phyloP scores from a whole-genome alignment of 1,140 invertebrate species.

The Argopecten irradians region DNA sequence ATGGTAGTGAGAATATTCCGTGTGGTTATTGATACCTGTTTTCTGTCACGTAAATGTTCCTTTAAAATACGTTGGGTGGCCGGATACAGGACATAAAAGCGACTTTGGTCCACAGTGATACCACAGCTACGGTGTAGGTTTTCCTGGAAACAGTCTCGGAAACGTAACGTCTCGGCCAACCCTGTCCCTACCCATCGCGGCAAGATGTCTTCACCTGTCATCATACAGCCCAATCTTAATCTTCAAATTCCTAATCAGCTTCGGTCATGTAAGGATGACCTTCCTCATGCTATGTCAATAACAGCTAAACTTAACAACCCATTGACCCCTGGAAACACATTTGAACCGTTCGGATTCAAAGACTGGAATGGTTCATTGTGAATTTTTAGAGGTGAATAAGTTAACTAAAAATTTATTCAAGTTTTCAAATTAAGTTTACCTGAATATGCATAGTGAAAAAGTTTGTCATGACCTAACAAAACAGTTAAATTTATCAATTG shows the following conservation, averaged over 20 bases:
- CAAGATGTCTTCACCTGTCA: constrained; percentile 36
- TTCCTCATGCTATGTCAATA: not conserved
- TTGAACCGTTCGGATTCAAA: no score
- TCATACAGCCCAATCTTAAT: not conserved
- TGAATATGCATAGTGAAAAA: not conserved
- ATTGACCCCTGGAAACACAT: no score
- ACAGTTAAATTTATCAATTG: not conserved
- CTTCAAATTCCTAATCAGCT: no score
- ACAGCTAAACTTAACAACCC: not conserved
- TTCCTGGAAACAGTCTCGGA: constrained; percentile 50
- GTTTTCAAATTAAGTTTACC: not conserved
- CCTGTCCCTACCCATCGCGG: constrained; percentile 54
- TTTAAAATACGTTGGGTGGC: constrained; percentile 57
- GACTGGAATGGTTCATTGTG: no score
- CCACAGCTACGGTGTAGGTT: constrained; percentile 56
- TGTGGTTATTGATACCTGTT: not conserved
- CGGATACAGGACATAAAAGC: constrained; percentile 61
- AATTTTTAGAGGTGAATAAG: not conserved
- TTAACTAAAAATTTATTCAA: not conserved
- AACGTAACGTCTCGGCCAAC: constrained; percentile 57
- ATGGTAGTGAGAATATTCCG: no score
- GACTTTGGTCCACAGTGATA: constrained; percentile 50
- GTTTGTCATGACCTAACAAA: not conserved
- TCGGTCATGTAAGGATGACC: no score
- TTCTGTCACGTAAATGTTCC: constrained; percentile 54